phyloP scores from a whole-genome alignment of 2,888 invertebrate species.

The Myopa testacea region DNA sequence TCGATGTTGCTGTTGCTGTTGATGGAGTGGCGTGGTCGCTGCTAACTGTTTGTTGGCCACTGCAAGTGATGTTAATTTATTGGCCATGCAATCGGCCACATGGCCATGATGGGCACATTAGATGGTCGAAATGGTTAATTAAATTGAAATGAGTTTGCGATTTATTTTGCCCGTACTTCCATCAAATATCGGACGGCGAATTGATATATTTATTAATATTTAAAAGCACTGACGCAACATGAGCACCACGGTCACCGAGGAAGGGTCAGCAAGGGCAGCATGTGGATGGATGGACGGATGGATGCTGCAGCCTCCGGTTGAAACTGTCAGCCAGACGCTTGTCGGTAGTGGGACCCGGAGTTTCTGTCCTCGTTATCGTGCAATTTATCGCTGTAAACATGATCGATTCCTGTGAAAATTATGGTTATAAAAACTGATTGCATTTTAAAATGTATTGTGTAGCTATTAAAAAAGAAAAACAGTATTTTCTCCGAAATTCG shows the following conservation, averaged over 20 bases:
- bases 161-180: slow-evolving; percentile 28
- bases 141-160: slow-evolving; percentile 41
- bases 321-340: too few relatives aligned
- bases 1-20: slow-evolving; percentile 8
- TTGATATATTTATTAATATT: slow-evolving; percentile 29
- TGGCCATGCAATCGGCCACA: slow-evolving; percentile 44
- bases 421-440: neutral
- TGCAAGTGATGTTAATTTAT: slow-evolving; percentile 47
- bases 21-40: neutral
- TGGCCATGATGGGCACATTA: slow-evolving; percentile 44
- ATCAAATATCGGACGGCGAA: neutral
- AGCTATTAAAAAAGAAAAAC: neutral
- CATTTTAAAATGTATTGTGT: neutral
- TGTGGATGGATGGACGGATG: neutral
- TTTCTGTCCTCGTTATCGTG: neutral
- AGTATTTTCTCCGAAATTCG: neutral
- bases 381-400: neutral
- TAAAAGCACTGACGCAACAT: neutral
- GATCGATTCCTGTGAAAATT: slow-evolving; percentile 5
- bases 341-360: neutral
- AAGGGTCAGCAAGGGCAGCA: neutral
- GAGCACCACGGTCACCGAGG: too few relatives aligned
- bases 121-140: slow-evolving; percentile 41
- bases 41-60: slow-evolving; percentile 37
- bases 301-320: neutral